phyloP scores from a whole-genome alignment of 2,113 vertebrate species.

The Ageneiosus marmoratus region DNA sequence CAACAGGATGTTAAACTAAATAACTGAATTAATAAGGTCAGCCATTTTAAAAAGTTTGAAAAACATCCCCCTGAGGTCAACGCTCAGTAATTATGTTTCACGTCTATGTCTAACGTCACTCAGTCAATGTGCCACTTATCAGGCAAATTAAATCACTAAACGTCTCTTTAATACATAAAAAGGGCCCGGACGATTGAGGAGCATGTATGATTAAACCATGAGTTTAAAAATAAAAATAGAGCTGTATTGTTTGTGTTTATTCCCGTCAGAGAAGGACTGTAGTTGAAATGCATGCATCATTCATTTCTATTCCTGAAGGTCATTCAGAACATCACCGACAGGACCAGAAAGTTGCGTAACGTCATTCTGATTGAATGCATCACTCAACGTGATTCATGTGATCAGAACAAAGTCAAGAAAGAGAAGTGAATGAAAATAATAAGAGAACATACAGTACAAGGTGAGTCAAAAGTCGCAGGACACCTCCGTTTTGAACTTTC shows the following conservation, averaged over 20 bases:
- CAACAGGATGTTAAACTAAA: not conserved
- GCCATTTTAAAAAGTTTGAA: not conserved
- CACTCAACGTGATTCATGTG: not conserved
- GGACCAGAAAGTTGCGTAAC: not conserved
- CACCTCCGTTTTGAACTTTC: too few relatives aligned
- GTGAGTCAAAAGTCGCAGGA: too few relatives aligned
- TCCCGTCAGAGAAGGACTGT: not conserved
- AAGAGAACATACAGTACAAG: too few relatives aligned
- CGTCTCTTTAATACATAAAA: not conserved
- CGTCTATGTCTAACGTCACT: conserved; percentile 8
- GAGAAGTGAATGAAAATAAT: too few relatives aligned
- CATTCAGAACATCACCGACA: not conserved
- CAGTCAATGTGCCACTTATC: conserved; percentile 3
- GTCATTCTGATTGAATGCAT: not conserved
- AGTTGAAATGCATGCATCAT: not conserved
- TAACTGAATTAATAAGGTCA: not conserved
- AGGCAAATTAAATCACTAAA: conserved; percentile 7
- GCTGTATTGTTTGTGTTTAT: not conserved
- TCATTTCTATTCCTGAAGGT: conserved; percentile 25
- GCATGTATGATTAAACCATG: conserved; percentile 35
- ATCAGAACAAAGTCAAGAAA: too few relatives aligned
- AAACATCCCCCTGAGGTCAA: not conserved
- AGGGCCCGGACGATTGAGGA: not conserved
- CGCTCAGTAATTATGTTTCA: not conserved
- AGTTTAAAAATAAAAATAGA: conserved; percentile 16